These are phyloP conservation scores for Protosalanx chinensis DNA, from an alignment of 2,797 vertebrate species.

Conservation along the genomic window DNA sequence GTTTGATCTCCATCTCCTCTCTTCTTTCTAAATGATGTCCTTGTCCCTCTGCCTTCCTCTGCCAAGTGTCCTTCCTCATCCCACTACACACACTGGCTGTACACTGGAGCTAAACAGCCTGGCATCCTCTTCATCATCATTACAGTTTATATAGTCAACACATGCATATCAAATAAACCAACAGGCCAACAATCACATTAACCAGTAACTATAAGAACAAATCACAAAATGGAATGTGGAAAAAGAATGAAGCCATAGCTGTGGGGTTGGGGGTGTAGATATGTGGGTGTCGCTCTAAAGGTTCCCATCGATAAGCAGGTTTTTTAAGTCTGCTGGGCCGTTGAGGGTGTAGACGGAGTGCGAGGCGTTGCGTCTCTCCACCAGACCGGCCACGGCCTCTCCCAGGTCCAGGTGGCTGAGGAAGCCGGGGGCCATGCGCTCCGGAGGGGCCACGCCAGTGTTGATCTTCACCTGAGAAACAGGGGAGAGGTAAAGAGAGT, in stretches of 20 bases:
- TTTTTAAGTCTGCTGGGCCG: constrained; percentile 74
- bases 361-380: constrained; percentile 62
- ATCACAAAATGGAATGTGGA: constrained; percentile 19
- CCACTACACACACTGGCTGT: no score
- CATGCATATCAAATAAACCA: constrained; percentile 47
- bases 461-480: constrained; percentile 76
- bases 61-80: no score
- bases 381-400: constrained; percentile 60
- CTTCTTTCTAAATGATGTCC: no score
- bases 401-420: constrained; percentile 77
- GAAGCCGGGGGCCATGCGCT: constrained; percentile 69
- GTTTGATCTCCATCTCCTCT: no score
- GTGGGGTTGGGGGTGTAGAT: constrained; percentile 5
- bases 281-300: constrained; percentile 43
- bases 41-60: no score
- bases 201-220: constrained; percentile 23
- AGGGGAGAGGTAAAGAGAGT: neutral
- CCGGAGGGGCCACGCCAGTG: constrained; percentile 73
- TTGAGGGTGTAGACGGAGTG: constrained; percentile 69
- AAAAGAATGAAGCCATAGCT: neutral
- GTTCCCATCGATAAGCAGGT: constrained; percentile 62
- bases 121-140: constrained; percentile 9
- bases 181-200: constrained; percentile 13
- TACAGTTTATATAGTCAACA: constrained; percentile 29
- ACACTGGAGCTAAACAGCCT: neutral